Conservation (phyloP, 2,888 invertebrate genomes). For the Acanthoscelides obtectus region DNA sequence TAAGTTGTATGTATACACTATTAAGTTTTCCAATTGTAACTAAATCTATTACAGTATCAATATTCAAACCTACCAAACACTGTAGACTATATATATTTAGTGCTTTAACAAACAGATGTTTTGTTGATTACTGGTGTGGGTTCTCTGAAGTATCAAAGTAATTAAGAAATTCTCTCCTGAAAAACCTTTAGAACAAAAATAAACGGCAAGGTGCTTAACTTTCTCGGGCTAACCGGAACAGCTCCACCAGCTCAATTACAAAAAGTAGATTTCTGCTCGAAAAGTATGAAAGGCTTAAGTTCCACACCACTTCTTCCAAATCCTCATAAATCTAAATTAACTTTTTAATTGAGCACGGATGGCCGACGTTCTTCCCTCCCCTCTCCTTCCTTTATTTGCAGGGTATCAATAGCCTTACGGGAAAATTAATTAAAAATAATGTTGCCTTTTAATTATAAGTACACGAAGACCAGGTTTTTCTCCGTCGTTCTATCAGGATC, state of each 20-base stretch:
- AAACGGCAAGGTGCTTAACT: neutral
- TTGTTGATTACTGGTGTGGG: no score
- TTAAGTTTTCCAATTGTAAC: no score
- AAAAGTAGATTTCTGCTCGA: neutral
- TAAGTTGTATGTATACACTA: no score
- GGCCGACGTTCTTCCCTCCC: neutral
- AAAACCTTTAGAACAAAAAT: neutral
- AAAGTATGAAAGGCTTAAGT: neutral
- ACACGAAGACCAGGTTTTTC: slow-evolving; percentile 5
- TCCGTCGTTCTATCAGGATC: slow-evolving; percentile 1
- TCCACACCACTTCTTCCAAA: slow-evolving; percentile 1
- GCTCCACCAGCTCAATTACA: neutral
- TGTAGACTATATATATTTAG: no score
- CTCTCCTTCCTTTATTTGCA: neutral
- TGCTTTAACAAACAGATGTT: no score
- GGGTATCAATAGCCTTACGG: slow-evolving; percentile 9
- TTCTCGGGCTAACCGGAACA: neutral
- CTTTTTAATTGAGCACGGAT: slow-evolving; percentile 10
- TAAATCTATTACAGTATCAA: no score
- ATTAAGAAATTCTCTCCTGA: neutral
- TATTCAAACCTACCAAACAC: no score
- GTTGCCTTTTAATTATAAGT: slow-evolving; percentile 10
- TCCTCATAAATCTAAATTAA: slow-evolving; percentile 10
- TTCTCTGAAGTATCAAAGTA: neutral
- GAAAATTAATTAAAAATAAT: slow-evolving; percentile 6